Evolutionary conservation across 1,140 invertebrate species (phyloP), one percentile per base, ranked within the genome.

Genomic region (Wasmannia auropunctata): DNA sequence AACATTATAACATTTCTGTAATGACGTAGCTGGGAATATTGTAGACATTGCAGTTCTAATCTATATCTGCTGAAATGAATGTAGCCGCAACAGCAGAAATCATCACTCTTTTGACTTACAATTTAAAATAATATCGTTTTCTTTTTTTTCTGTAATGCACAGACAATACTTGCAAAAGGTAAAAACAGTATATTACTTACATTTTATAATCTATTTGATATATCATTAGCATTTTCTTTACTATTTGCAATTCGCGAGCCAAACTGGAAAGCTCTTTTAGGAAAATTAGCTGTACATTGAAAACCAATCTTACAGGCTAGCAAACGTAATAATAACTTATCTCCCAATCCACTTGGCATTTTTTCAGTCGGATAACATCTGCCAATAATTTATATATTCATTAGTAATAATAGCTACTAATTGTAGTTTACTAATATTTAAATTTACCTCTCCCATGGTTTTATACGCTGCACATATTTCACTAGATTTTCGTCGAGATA

Each of bases 241-340:
- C 96, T 96, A 94, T 99, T 98, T 4, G 99, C 99, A 90, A 99
- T 99, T 92, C 98, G 96, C 0, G 98, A 99, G n/a, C 99, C 99
- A 96, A 99, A 99, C 94, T 99, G 99, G 69, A 99, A 97, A 19
- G 99, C 99, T 95, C 98, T 94, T 95, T 99, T 99, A 60, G 98
- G 98, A 63, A 98, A 96, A 63, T 93, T 93, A 1, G 97, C 96
- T 25, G 97, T 96, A 63, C 96, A 94, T 85, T 92, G 93, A 4
- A 98, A 94, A 11, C 98, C 98, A 28, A 99, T 93, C 90, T 97
- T 95, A 87, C 95, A 95, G 0, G 98, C 98, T 56, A 97, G 94
- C n/a, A 98, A 93, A 91, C 99, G 95, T 43, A 99, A 95, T 51
- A 99, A 95, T 62, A 99, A 94, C 95, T 99, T 99, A 92, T 99